Percentiles rank a stretch among this genome's conserved stretches.
Evolutionary conservation across 2,113 vertebrate genomes (phyloP).

Genomic region (Semnornis frantzii): DNA sequence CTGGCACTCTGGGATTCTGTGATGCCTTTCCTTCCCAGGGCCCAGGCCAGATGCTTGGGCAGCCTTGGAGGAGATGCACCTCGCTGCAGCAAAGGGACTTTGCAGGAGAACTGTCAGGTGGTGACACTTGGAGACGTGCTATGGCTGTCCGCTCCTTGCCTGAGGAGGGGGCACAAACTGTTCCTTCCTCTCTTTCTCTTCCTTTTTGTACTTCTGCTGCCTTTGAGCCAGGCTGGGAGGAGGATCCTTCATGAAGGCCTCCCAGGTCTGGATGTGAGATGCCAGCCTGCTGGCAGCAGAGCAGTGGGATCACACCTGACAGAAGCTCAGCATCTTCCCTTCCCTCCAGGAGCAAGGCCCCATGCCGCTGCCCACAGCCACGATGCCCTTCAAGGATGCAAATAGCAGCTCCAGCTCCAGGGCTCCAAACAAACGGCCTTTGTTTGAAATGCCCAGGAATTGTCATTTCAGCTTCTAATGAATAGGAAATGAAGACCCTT

Average conservation of each 20-base stretch:
- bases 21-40: not conserved
- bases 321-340: conserved; percentile 17
- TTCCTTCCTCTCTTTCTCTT: not conserved
- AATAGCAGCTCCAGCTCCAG: not conserved
- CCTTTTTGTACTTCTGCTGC: not conserved
- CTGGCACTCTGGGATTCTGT: too few species aligned
- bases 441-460: conserved; percentile 16
- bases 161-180: not conserved
- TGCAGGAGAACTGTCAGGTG: not conserved
- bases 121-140: rapidly evolving
- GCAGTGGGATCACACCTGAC: conserved; percentile 33
- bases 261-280: conserved; percentile 26
- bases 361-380: conserved; percentile 9
- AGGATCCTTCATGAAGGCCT: conserved; percentile 15
- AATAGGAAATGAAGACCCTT: conserved; percentile 47
- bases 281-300: conserved; percentile 50
- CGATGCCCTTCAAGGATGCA: conserved; percentile 70
- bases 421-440: conserved; percentile 8
- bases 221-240: conserved; percentile 2
- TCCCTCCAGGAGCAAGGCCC: conserved; percentile 61
- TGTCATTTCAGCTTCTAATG: conserved; percentile 56
- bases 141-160: not conserved
- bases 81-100: not conserved
- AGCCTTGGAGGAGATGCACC: not conserved
- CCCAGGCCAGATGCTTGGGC: rapidly evolving